phyloP scores from a whole-genome alignment of 1,140 invertebrate genomes.

The Pectinophora gossypiella region DNA sequence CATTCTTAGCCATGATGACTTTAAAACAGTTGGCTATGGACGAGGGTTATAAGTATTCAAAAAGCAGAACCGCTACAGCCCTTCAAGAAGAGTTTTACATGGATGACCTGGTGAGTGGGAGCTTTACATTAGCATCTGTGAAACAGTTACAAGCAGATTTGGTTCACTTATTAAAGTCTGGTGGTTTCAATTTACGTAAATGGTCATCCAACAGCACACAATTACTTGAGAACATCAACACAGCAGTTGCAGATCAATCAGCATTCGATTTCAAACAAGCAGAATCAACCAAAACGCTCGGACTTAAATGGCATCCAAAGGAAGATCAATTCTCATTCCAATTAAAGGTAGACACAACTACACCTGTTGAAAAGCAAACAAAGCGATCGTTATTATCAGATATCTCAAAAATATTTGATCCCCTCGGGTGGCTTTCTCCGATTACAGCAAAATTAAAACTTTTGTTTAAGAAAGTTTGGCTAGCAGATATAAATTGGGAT shows the following conservation, averaged over 20 bases:
- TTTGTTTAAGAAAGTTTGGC: background rate
- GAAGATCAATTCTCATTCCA: background rate
- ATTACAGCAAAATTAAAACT: background rate
- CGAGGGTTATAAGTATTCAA: background rate
- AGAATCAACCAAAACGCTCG: constrained; percentile 1
- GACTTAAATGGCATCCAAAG: background rate
- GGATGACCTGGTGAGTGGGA: constrained; percentile 1
- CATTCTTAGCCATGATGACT: constrained; percentile 2
- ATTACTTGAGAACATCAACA: background rate
- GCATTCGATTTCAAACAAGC: constrained; percentile 3
- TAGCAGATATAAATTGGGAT: background rate
- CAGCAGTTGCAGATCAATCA: background rate
- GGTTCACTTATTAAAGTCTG: background rate
- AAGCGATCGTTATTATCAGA: background rate
- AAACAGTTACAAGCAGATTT: constrained; percentile 9
- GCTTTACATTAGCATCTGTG: background rate
- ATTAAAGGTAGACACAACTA: background rate
- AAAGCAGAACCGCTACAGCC: background rate
- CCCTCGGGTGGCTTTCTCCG: background rate
- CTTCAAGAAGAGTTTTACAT: constrained; percentile 3
- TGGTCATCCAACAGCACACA: constrained; percentile 1
- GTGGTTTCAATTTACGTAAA: constrained; percentile 4
- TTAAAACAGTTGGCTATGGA: constrained; percentile 2
- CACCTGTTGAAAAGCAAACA: background rate
- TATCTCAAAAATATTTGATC: background rate